Base-by-base conservation (phyloP, 2,888 invertebrate genomes). In the Crepidodera aurea region DNA sequence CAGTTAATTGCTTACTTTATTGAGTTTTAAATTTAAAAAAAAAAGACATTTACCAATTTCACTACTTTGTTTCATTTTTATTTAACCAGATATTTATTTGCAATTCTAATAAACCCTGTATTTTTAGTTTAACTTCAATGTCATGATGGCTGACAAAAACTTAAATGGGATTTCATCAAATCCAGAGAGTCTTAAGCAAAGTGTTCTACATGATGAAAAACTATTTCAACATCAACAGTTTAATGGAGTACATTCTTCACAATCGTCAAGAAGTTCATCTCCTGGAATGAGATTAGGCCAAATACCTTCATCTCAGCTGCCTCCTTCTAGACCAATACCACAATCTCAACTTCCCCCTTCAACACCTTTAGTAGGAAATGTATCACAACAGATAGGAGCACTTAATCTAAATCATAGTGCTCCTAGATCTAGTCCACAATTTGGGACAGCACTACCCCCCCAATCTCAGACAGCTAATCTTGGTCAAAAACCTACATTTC, bases 191-290 rank as follows among this genome's bases (percentile, higher is more conserved):
- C 53, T 60, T 22, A 64, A 64, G 57, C 56, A 57, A 15, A 57
- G 51, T 40, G 44, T 16, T 19, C n/a, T 56, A 19, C 19, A 32
- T n/a, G 56, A 64, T 10, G 58, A 57, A 34, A 61, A 58, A 53
- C 27, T 51, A 1, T 62, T 46, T 34, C 62, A 59, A 48, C 40
- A 54, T 18, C 54, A 54, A 19, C 72, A 75, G 46, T 77, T 77
- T 63, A 80, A 81, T 69, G 81, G 81, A 12, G 66, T 79, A 27
- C 76, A 76, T 67, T 81, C 81, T 7, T 74, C 78, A 19, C 77
- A 78, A 62, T 81, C 81, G 6, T 81, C 82, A 10, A 73, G 82
- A 62, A 79, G 79, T 60, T 76, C 79, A 2, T 81, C 82, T 4
- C 80, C 82, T 10, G 70, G 75, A n/a, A 60, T 70, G 19, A 71